phyloP scores from a whole-genome alignment of 2,797 vertebrate genomes.

The Ciconia nigra region DNA sequence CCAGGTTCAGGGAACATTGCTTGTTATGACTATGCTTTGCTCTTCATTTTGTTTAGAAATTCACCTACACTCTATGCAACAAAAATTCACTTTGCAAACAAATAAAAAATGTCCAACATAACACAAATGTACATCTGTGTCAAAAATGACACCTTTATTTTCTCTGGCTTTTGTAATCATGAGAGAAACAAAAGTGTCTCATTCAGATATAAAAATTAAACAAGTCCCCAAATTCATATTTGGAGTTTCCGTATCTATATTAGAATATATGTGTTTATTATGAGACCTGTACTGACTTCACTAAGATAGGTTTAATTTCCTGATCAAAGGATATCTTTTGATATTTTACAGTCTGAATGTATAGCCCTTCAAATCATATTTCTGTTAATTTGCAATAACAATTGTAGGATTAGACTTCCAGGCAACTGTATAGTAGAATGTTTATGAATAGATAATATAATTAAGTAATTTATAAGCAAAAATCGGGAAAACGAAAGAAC shows the following conservation, averaged over 20 bases:
- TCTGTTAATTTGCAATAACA: background rate
- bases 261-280: background rate
- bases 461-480: slow-evolving; percentile 42
- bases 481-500: background rate
- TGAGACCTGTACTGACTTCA: background rate
- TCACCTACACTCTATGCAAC: background rate
- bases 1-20: background rate
- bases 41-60: slow-evolving; percentile 41
- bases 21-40: background rate
- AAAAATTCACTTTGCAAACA: background rate
- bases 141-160: background rate
- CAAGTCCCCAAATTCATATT: background rate
- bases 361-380: background rate
- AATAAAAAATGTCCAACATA: background rate
- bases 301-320: background rate
- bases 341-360: background rate
- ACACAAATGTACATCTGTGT: background rate
- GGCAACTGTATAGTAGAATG: background rate
- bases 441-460: slow-evolving; percentile 3
- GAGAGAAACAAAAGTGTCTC: background rate
- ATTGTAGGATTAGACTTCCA: slow-evolving; percentile 1
- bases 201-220: background rate
- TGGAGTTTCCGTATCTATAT: background rate
- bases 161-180: background rate
- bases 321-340: background rate